phyloP scores from a whole-genome alignment of 1,140 invertebrate genomes.

The Calliopsis andreniformis region DNA sequence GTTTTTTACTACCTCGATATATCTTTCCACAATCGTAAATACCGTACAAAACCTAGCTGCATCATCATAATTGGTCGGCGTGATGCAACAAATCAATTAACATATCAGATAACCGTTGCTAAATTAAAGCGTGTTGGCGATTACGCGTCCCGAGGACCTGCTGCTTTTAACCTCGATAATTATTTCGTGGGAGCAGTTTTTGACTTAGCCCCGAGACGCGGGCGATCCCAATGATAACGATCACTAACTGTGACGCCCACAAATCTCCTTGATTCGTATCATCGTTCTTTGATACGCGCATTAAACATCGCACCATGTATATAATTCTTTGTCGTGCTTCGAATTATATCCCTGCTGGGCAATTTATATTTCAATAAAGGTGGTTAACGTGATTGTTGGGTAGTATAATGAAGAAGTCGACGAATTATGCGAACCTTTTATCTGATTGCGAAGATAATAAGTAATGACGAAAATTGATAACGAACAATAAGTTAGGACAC shows the following conservation, averaged over 20 bases:
- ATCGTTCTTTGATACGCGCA: too few relatives aligned
- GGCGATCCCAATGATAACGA: conserved; percentile 26
- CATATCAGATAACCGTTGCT: conserved; percentile 56
- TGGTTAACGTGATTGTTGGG: neutral
- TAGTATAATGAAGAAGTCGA: neutral
- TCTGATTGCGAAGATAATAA: too few relatives aligned
- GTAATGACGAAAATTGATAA: too few relatives aligned
- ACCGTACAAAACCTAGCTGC: conserved; percentile 39
- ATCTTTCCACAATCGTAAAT: conserved; percentile 45
- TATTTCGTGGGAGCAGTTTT: conserved; percentile 24
- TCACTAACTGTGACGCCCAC: neutral
- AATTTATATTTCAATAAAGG: neutral
- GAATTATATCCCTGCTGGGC: neutral
- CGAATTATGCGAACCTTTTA: neutral
- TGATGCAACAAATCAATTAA: conserved; percentile 34
- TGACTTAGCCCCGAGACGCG: neutral
- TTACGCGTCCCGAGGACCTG: conserved; percentile 37
- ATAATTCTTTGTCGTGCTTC: neutral
- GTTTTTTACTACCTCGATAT: neutral
- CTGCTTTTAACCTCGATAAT: conserved; percentile 15
- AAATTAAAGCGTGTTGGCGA: conserved; percentile 54
- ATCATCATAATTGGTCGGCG: conserved; percentile 52
- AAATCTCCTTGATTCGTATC: conserved; percentile 1
- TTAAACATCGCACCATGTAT: neutral
- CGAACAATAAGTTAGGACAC: too few relatives aligned